Evolutionary conservation across 2,888 invertebrate species (phyloP).

Genomic region (Erebia epiphron): DNA sequence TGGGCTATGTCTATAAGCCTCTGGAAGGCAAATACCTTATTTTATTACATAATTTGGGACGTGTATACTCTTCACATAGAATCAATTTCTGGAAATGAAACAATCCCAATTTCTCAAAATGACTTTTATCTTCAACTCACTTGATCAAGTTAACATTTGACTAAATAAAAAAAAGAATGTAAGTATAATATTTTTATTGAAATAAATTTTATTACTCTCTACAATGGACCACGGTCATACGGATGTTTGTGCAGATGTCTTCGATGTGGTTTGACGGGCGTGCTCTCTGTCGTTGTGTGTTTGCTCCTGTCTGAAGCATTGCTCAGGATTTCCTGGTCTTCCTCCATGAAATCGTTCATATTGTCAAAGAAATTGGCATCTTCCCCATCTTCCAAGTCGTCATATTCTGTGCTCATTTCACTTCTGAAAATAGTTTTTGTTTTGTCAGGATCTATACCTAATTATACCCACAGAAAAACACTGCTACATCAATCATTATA

Average conservation of each 20-base stretch:
- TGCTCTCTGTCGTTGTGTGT: conserved; percentile 49
- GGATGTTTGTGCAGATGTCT: conserved; percentile 81
- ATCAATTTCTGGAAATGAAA: too few species aligned
- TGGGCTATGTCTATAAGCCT: too few species aligned
- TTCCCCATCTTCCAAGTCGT: conserved; percentile 62
- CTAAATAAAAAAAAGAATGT: conserved; percentile 5
- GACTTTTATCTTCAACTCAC: too few species aligned
- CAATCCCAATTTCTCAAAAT: too few species aligned
- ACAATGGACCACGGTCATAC: conserved; percentile 70
- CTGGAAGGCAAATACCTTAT: too few species aligned
- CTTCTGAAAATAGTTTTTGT: conserved; percentile 43
- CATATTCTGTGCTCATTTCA: conserved; percentile 61
- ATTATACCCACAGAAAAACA: neutral
- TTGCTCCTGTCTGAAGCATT: conserved; percentile 43
- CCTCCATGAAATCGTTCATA: conserved; percentile 65
- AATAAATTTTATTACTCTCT: conserved; percentile 15
- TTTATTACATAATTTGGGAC: too few species aligned
- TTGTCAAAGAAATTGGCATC: conserved; percentile 60
- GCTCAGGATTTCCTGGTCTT: conserved; percentile 59
- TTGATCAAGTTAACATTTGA: conserved; percentile 1
- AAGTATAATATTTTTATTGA: conserved; percentile 4
- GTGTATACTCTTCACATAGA: too few species aligned
- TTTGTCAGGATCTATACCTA: neutral
- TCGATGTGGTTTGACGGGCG: conserved; percentile 62
- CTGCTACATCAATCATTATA: neutral